Percentiles rank a stretch among this genome's conserved stretches.
Evolutionary conservation across 1,140 invertebrate genomes (phyloP).

Genomic region (Megalopta genalis): DNA sequence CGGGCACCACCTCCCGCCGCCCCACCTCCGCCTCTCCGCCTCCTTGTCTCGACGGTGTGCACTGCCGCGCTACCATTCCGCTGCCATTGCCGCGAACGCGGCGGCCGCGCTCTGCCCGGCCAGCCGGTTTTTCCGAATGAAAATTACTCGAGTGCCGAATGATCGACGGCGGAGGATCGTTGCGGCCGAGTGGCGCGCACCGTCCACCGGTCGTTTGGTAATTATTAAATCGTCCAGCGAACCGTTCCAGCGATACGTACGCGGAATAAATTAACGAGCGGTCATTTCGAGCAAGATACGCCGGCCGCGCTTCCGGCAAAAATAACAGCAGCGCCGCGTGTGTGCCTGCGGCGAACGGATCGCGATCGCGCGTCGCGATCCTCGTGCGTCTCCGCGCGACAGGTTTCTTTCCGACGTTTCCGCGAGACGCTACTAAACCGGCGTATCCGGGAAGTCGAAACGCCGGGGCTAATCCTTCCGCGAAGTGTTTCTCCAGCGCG

Average conservation of each 20-base stretch:
- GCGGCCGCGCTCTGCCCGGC: background rate
- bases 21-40: background rate
- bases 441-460: too few relatives aligned
- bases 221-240: slow-evolving; percentile 61
- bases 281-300: slow-evolving; percentile 30
- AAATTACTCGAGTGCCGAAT: slow-evolving; percentile 49
- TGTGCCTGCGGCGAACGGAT: background rate
- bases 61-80: too few relatives aligned
- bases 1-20: background rate
- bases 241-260: slow-evolving; percentile 40
- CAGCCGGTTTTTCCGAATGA: slow-evolving; percentile 50
- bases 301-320: slow-evolving; percentile 29
- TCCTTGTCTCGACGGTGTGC: background rate
- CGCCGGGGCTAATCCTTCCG: too few relatives aligned
- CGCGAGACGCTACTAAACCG: background rate
- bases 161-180: slow-evolving; percentile 34
- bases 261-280: slow-evolving; percentile 57
- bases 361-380: background rate
- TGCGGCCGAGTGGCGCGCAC: slow-evolving; percentile 32
- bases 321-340: too few relatives aligned
- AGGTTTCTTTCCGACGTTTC: slow-evolving; percentile 7
- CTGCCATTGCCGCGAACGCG: too few relatives aligned
- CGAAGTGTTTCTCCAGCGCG: too few relatives aligned
- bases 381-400: too few relatives aligned
- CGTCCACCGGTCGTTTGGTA: slow-evolving; percentile 52